Percentiles rank a stretch among this genome's conserved stretches.
These are phyloP conservation scores for Hipparchia sbordonii DNA, from an alignment of 2,888 invertebrate species.

Conservation along the genomic window DNA sequence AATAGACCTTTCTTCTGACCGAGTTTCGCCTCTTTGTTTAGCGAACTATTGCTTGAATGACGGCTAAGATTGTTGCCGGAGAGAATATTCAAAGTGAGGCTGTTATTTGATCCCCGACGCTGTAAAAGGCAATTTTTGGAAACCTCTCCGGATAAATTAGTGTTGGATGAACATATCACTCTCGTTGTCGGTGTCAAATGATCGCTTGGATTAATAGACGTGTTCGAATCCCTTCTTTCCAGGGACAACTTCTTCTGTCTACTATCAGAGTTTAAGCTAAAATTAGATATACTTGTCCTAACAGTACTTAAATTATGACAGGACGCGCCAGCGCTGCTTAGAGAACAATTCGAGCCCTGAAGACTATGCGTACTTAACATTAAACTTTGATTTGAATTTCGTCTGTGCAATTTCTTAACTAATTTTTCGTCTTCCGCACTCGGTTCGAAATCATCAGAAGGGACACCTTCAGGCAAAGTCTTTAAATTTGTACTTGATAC, in stretches of 20 bases:
- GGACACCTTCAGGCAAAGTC: constrained; percentile 87
- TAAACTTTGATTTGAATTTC: constrained; percentile 85
- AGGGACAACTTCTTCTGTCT: constrained; percentile 86
- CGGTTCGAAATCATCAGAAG: constrained; percentile 85
- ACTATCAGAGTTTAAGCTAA: constrained; percentile 69
- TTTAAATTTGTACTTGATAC: constrained; percentile 88
- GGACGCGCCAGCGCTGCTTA: constrained; percentile 72
- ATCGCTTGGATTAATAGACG: constrained; percentile 88
- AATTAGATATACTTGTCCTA: constrained; percentile 74
- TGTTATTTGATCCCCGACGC: constrained; percentile 93
- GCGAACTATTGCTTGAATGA: constrained; percentile 82
- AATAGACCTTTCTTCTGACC: constrained; percentile 86
- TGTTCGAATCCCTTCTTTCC: constrained; percentile 93
- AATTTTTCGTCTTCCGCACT: constrained; percentile 72
- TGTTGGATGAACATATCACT: constrained; percentile 78
- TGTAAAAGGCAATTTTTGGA: constrained; percentile 87
- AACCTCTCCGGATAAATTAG: constrained; percentile 65
- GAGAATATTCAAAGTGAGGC: constrained; percentile 90
- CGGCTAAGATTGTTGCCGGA: constrained; percentile 76
- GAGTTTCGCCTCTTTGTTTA: constrained; percentile 72
- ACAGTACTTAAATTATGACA: constrained; percentile 73
- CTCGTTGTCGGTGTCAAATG: constrained; percentile 68
- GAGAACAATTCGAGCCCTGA: constrained; percentile 80
- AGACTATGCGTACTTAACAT: constrained; percentile 81
- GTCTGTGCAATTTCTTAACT: constrained; percentile 78